These are phyloP conservation scores for Meganola albula DNA, from an alignment of 2,888 invertebrate genomes.

Conservation along the genomic window DNA sequence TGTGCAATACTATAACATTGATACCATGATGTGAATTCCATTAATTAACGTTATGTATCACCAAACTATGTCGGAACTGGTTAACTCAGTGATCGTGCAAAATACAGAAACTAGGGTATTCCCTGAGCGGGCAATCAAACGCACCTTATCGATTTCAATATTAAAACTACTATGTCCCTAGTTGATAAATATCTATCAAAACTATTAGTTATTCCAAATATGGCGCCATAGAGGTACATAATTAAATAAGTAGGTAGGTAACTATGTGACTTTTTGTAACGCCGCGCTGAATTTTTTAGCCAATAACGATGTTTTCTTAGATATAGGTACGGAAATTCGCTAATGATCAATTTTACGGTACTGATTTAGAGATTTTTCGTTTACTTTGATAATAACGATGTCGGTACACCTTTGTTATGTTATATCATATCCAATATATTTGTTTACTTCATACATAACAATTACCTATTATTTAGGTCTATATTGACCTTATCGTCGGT, in stretches of 20 bases:
- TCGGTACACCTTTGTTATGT: too few relatives aligned
- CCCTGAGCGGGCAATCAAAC: slow-evolving; percentile 45
- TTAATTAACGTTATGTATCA: slow-evolving; percentile 41
- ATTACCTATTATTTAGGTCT: too few relatives aligned
- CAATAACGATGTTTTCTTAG: too few relatives aligned
- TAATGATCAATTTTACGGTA: slow-evolving; percentile 22
- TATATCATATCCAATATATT: too few relatives aligned
- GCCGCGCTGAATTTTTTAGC: too few relatives aligned
- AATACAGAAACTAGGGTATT: slow-evolving; percentile 38
- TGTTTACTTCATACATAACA: too few relatives aligned
- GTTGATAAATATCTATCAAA: too few relatives aligned
- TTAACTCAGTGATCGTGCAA: slow-evolving; percentile 16
- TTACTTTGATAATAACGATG: slow-evolving; percentile 4
- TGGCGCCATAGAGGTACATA: too few relatives aligned
- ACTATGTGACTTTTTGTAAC: too few relatives aligned
- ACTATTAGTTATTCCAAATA: too few relatives aligned
- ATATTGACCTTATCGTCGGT: too few relatives aligned
- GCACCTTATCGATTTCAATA: slow-evolving; percentile 54
- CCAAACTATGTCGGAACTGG: slow-evolving; percentile 13
- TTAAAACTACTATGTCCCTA: slow-evolving; percentile 52
- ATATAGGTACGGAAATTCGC: slow-evolving; percentile 8
- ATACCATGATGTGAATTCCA: slow-evolving; percentile 39
- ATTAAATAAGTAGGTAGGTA: too few relatives aligned
- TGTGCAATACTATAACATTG: slow-evolving; percentile 17
- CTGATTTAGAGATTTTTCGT: slow-evolving; percentile 4